Base-by-base conservation (phyloP, 2,888 invertebrate genomes). In the Asteroscopus sphinx region DNA sequence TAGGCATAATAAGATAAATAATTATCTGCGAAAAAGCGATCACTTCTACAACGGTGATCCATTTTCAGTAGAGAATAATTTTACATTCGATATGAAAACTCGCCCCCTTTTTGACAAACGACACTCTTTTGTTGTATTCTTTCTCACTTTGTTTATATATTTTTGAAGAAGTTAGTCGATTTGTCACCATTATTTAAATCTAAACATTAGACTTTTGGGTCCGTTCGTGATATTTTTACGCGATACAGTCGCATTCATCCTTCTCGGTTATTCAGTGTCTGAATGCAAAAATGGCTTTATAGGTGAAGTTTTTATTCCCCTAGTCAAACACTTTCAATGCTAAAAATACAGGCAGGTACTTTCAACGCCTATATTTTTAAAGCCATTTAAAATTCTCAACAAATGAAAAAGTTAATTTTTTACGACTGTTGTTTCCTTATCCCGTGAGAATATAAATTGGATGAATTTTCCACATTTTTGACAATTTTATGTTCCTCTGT, bases 121-220 rank as follows among this genome's bases (percentile, higher is more conserved):
- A 13, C 16, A 32, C 35, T 45, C 57, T 40, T 60, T 55, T 53
- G 53, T 66, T 49, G 16, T 48, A 40, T 54, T 53, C 51, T 53
- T 68, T 30, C 33, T 41, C 25, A 37, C 48, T 48, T 69, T 70
- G 66, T 67, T 70, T 52, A 65, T 45, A 53, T 65, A 47, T 52
- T 57, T 57, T 58, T 41, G 36, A 48, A 51, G 33, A 67, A 67
- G 66, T 67, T 57, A 37, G 44, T 65, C 66, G 67, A 67, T 67
- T 70, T 67, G 58, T 67, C 65, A 64, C 26, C 66, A 65, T 67
- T 67, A 67, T 67, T 67, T 67, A 67, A 67, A 67, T 67, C 13
- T 52, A 36, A 67, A 65, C 41, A 70, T 67, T 48, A 48, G 37
- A 37, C 35, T 16, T 40, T 30, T 64, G 35, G 40, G 40, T 28